Percentiles rank a stretch among this genome's conserved stretches.
Evolutionary conservation across 2,113 vertebrate species (phyloP).

Genomic region (Alces alces): DNA sequence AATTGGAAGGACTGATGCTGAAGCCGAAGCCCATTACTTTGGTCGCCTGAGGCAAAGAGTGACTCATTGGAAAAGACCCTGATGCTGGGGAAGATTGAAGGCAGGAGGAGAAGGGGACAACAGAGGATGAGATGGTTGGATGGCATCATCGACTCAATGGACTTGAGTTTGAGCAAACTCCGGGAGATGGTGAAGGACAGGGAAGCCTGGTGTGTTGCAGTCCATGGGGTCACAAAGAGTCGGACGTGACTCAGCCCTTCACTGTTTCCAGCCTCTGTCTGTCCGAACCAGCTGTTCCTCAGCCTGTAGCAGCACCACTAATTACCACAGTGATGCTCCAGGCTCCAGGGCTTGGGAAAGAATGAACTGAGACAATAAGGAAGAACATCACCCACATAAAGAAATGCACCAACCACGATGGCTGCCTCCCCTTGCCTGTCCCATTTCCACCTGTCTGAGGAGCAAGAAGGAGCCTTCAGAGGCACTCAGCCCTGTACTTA

Average conservation of each 20-base stretch:
- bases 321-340: background rate
- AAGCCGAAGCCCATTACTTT: background rate
- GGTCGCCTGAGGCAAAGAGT: background rate
- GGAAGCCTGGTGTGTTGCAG: background rate
- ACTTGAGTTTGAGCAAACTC: background rate
- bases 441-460: background rate
- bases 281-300: background rate
- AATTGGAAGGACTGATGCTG: background rate
- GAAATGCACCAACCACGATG: fast-evolving
- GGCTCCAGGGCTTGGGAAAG: background rate
- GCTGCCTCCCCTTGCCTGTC: background rate
- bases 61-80: background rate
- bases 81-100: background rate
- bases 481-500: background rate
- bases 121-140: background rate
- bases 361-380: background rate
- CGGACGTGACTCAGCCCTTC: background rate
- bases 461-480: background rate
- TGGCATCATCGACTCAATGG: background rate
- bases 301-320: background rate
- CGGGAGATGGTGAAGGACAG: background rate
- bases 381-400: background rate
- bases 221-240: background rate
- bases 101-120: background rate
- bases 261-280: too few species aligned